Conservation (phyloP, 2,797 vertebrate genomes). For the Leptoclinus maculatus region DNA sequence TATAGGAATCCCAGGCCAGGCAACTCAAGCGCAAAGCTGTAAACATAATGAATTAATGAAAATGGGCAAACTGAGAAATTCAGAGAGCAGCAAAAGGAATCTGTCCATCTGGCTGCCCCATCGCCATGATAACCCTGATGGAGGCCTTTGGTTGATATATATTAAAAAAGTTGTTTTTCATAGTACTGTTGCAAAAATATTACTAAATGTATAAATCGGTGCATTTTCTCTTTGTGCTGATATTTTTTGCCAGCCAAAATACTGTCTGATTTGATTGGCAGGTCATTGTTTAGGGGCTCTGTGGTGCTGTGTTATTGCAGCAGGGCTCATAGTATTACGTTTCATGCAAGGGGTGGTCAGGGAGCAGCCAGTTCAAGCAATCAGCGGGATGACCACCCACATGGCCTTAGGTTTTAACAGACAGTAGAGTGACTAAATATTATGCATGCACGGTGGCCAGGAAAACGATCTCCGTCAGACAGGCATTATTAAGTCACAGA, state of each 20-base stretch:
- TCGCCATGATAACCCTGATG: not conserved
- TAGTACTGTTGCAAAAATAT: not conserved
- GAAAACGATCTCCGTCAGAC: slow-evolving; percentile 52
- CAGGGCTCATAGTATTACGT: slow-evolving; percentile 72
- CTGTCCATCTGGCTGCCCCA: not conserved
- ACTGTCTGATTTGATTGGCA: slow-evolving; percentile 68
- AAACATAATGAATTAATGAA: slow-evolving; percentile 45
- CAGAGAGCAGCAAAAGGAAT: not conserved
- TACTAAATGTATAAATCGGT: not conserved
- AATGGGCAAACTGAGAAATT: slow-evolving; percentile 15
- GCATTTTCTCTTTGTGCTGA: slow-evolving; percentile 12
- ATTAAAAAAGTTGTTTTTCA: not conserved
- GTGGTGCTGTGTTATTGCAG: slow-evolving; percentile 75
- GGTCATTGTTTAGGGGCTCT: slow-evolving; percentile 71
- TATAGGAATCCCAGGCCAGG: slow-evolving; percentile 30
- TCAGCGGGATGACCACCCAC: slow-evolving; percentile 78
- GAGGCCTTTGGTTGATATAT: not conserved
- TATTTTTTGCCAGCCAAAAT: slow-evolving; percentile 31
- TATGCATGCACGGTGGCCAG: slow-evolving; percentile 66
- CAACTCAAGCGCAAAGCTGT: slow-evolving; percentile 32
- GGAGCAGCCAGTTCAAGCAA: slow-evolving; percentile 75
- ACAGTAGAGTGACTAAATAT: slow-evolving; percentile 73
- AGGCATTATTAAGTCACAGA: slow-evolving; percentile 52
- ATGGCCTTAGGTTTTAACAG: slow-evolving; percentile 45
- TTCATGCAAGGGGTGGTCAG: slow-evolving; percentile 69